Base-by-base conservation (phyloP, 2,888 invertebrate species). In the Nephrotoma guestfalica region DNA sequence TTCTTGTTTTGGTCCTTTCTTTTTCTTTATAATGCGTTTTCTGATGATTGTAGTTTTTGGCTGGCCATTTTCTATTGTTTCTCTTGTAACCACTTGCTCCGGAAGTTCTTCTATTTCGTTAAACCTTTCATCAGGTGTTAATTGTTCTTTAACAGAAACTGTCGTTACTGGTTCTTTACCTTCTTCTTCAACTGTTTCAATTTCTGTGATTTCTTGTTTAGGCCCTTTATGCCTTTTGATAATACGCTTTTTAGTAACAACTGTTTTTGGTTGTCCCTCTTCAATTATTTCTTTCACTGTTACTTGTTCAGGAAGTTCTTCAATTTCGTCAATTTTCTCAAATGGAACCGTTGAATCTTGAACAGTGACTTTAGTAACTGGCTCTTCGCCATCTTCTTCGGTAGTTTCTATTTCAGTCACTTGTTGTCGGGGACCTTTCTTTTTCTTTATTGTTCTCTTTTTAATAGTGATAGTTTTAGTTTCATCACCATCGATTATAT, bases 351-450 rank as follows among this genome's bases (percentile, higher is more conserved):
- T 86, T 89, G 89, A 86, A 88, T 91, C 90, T 6, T 90, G 88
- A 87, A 90, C 89, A 6, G 89, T 88, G 0, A 89, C 88, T 0
- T 89, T 90, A 9, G 90, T 91, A 87, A 90, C 88, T 6, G 92
- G 92, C 87, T 90, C 88, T 86, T 91, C 89, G 7, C 89, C 91
- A 88, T 91, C 91, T 88, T 91, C 90, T 88, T 89, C 89, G 40
- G 91, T 89, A 4, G 91, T 91, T 18, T 90, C 88, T 86, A 91
- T 90, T 89, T 91, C 90, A 1, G 91, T 91, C n/a, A 90, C 89
- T 88, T 92, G 90, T 57, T 90, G 88, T 89, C 90, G 90, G 84
- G 88, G 87, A 85, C 90, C 92, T 88, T 88, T 90, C 4, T 89
- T 89, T 89, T 90, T 91, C 87, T 89, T 90, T 86, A 90, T 89